Evolutionary conservation across 2,888 invertebrate species (phyloP).

Genomic region (Eurytoma adleriae): DNA sequence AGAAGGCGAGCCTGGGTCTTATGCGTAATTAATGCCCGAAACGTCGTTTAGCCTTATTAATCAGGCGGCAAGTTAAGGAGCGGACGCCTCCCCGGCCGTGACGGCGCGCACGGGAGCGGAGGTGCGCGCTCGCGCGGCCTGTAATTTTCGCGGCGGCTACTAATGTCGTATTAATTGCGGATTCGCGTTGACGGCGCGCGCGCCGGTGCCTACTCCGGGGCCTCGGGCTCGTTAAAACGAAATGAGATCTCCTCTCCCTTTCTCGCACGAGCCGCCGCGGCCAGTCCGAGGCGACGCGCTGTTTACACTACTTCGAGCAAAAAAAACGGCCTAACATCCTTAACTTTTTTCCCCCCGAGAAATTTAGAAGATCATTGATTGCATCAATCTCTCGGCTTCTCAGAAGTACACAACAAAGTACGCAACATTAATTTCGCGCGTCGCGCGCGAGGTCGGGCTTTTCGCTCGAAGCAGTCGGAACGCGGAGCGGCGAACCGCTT

Average conservation of each 20-base stretch:
- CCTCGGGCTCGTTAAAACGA: slow-evolving; percentile 16
- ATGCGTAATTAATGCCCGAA: slow-evolving; percentile 51
- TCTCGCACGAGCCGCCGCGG: too few relatives aligned
- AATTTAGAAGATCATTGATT: too few relatives aligned
- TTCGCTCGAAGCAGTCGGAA: too few relatives aligned
- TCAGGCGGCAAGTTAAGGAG: slow-evolving; percentile 22
- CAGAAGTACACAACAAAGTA: too few relatives aligned
- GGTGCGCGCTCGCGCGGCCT: neutral
- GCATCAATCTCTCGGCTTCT: too few relatives aligned
- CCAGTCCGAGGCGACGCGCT: too few relatives aligned
- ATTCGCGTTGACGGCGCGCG: slow-evolving; percentile 60
- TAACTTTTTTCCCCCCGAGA: too few relatives aligned
- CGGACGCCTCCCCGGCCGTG: neutral
- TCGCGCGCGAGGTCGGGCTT: too few relatives aligned
- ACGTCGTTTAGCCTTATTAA: slow-evolving; percentile 34
- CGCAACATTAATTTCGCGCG: too few relatives aligned
- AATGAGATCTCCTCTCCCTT: slow-evolving; percentile 29
- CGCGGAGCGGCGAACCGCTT: too few relatives aligned
- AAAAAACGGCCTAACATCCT: too few relatives aligned
- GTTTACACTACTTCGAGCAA: too few relatives aligned
- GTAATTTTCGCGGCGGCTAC: slow-evolving; percentile 62
- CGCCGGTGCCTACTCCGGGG: neutral
- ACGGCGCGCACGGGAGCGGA: neutral
- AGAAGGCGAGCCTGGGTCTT: neutral
- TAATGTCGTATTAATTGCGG: slow-evolving; percentile 72